Conservation (phyloP, 1,140 invertebrate species). For the Drosophila truncata region DNA sequence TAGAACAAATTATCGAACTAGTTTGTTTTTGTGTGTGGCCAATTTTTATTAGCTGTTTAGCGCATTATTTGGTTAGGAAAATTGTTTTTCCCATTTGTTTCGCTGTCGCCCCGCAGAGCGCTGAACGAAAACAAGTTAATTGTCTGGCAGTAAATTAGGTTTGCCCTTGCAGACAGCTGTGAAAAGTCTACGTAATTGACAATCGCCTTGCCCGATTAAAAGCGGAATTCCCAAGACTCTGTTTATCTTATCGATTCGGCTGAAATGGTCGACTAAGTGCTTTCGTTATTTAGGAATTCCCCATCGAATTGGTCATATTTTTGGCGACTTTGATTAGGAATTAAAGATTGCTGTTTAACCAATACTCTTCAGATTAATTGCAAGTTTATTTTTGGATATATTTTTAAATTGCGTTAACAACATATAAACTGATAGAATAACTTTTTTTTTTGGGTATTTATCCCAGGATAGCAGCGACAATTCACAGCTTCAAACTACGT, state of each 20-base stretch:
- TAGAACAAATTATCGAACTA: conserved; percentile 75
- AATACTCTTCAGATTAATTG: background rate
- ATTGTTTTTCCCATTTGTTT: conserved; percentile 48
- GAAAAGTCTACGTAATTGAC: conserved; percentile 24
- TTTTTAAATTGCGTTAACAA: background rate
- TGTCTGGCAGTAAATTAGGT: conserved; percentile 39
- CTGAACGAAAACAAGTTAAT: conserved; percentile 40
- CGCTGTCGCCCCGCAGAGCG: background rate
- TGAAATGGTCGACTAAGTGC: conserved; percentile 24
- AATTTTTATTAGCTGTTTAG: conserved; percentile 70
- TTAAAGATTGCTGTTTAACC: background rate
- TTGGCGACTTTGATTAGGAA: background rate
- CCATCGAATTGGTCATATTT: conserved; percentile 27
- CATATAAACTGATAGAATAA: background rate
- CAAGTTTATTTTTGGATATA: background rate
- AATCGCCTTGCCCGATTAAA: conserved; percentile 21
- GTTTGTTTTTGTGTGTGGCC: conserved; percentile 57
- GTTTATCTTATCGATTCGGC: conserved; percentile 19
- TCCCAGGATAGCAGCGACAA: background rate
- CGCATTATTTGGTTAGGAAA: conserved; percentile 62
- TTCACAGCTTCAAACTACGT: background rate
- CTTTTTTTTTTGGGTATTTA: background rate
- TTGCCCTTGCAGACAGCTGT: conserved; percentile 21
- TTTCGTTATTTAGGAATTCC: conserved; percentile 26
- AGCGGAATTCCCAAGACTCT: conserved; percentile 30